Percentiles rank a stretch among this genome's conserved stretches.
Evolutionary conservation across 2,113 vertebrate genomes (phyloP).

Genomic region (Zingel zingel): DNA sequence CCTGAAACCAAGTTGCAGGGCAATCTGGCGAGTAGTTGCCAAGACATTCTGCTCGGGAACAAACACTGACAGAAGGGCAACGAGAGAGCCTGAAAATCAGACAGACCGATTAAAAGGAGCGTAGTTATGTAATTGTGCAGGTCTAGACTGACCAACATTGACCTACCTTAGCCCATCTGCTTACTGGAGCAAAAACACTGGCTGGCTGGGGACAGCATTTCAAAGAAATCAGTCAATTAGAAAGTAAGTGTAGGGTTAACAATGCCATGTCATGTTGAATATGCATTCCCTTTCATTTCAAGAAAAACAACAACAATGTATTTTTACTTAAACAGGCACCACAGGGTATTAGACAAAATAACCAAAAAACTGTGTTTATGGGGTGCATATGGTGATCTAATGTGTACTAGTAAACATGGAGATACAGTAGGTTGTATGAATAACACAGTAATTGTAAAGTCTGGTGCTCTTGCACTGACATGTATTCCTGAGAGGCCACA

Average conservation of each 20-base stretch:
- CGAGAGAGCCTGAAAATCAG: not conserved
- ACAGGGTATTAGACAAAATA: not conserved
- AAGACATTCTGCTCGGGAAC: not conserved
- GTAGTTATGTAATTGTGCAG: not conserved
- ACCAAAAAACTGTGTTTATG: not conserved
- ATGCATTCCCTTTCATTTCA: not conserved
- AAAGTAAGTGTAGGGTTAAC: conserved; percentile 4
- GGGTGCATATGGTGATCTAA: not conserved
- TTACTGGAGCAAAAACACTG: conserved; percentile 4
- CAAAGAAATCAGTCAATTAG: conserved; percentile 32
- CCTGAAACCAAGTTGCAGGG: not conserved
- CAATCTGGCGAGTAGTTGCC: not conserved
- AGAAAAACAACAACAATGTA: not conserved
- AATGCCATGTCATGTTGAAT: not conserved
- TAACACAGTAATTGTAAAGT: conserved; percentile 36
- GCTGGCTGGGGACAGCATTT: not conserved
- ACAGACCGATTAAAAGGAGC: not conserved
- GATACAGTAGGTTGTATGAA: conserved; percentile 17
- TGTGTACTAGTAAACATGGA: conserved; percentile 15
- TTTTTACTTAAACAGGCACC: not conserved
- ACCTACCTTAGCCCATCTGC: not conserved
- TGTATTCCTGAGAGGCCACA: conserved; percentile 46
- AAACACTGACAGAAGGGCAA: conserved; percentile 6
- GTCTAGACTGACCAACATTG: conserved; percentile 5
- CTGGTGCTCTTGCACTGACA: conserved; percentile 38